Evolutionary conservation across 2,888 invertebrate genomes (phyloP), one percentile per base, ranked within the genome.

Genomic region (Chrysolina oricalcia): DNA sequence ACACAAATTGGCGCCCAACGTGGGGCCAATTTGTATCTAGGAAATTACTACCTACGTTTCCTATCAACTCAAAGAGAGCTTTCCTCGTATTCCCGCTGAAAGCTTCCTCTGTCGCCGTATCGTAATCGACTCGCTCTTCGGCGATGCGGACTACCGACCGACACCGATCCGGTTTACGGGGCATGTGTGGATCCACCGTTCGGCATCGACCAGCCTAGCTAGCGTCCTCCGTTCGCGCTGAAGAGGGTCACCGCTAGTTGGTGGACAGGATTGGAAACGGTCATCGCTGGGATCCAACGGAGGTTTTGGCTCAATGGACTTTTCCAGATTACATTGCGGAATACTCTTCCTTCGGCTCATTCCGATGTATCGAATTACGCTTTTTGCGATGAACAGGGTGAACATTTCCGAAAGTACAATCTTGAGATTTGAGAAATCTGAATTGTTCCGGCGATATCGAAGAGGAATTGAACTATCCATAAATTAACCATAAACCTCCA

Each of bases 191-290:
- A 80, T 80, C 74, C 5, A 35, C n/a, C 43, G 17, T 19, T 74
- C 75, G 66, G 74, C 80, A 81, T 81, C 81, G 82, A 81, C 80
- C 81, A 78, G 80, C 79, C 78, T 78, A 70, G 75, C 50, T 50
- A 8, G 50, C 50, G 6, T 43, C 43, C 43, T 43, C 43, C 13
- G 11, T 15, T 53, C 13, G 13, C 21, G 13, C 0, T 35, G 59
- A 13, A 27, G n/a, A 75, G 67, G 72, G 70, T 48, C 78, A 78
- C 43, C 41, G 74, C 53, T 77, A 77, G 79, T 78, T 77, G 75
- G 73, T 76, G 79, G 77, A 78, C 71, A 68, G 17, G 13, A n/a
- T 17, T 48, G 48, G 43, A 15, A 40, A 23, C 13, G 50, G 35
- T 23, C 70, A 56, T 56, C 59, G n/a, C 53, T 19, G 6, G n/a